Percentiles rank a stretch among this genome's conserved stretches.
Evolutionary conservation across 2,113 vertebrate species (phyloP).

Genomic region (Chrysochloris asiatica): DNA sequence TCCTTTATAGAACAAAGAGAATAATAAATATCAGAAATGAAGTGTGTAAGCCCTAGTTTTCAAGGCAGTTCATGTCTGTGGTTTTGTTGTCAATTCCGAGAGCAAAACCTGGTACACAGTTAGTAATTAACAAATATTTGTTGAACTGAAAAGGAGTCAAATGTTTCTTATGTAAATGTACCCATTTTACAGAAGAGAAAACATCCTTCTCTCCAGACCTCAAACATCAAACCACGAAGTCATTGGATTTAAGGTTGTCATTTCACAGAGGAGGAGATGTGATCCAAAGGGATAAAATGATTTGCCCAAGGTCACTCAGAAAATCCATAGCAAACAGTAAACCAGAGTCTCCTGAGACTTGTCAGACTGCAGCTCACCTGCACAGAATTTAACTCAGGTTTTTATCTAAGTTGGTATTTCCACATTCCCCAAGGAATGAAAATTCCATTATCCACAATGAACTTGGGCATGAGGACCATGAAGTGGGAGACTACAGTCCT

Average conservation of each 20-base stretch:
- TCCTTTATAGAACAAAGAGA: background rate
- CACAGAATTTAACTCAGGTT: background rate
- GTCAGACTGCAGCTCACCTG: background rate
- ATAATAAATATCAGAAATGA: background rate
- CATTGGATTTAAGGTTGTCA: background rate
- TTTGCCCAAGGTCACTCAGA: background rate
- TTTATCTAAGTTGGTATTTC: no score
- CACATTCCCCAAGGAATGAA: background rate
- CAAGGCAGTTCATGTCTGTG: background rate
- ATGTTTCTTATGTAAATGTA: background rate
- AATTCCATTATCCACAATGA: no score
- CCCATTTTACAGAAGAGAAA: background rate
- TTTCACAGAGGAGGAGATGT: background rate
- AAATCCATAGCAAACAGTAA: background rate
- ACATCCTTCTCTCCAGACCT: background rate
- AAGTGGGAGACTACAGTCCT: fast-evolving
- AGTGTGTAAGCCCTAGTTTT: fast-evolving
- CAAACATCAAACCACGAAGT: background rate
- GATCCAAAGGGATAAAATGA: background rate
- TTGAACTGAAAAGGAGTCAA: background rate
- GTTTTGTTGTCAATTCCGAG: background rate
- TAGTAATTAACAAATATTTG: background rate
- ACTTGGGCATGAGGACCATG: background rate
- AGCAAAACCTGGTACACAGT: background rate
- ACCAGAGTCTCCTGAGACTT: background rate